A percentile compares a stretch with the other conserved stretches of the same genome.
These are phyloP conservation scores for Rhineura floridana DNA, from an alignment of 2,113 vertebrate species.

Conservation along the genomic window DNA sequence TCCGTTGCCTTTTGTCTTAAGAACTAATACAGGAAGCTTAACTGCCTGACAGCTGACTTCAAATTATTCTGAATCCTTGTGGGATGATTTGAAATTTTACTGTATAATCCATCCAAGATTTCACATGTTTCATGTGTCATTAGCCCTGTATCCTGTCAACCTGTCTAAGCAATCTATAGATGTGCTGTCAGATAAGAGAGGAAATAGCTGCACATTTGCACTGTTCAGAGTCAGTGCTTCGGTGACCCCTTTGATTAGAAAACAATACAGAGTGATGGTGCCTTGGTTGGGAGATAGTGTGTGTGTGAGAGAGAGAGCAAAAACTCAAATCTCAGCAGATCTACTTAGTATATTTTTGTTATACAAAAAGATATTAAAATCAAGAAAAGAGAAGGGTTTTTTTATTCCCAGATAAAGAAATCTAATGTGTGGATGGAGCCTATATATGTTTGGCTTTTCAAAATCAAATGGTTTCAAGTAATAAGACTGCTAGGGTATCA, in stretches of 20 bases:
- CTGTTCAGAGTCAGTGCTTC: conserved; percentile 30
- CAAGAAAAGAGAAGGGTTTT: not conserved
- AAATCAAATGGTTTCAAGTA: conserved; percentile 8
- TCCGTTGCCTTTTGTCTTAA: conserved; percentile 66
- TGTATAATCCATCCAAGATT: conserved; percentile 53
- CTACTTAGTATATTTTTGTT: not conserved
- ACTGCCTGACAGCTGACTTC: conserved; percentile 65
- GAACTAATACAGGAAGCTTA: conserved; percentile 58
- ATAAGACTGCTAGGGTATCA: not conserved
- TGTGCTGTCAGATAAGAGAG: conserved; percentile 36
- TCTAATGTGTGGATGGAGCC: not conserved
- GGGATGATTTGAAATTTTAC: conserved; percentile 50
- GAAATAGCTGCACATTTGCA: conserved; percentile 47
- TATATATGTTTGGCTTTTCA: not conserved
- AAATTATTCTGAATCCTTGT: conserved; percentile 59
- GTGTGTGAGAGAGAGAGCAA: not conserved
- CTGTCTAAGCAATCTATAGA: conserved; percentile 46
- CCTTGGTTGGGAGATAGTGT: not conserved
- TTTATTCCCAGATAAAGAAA: not conserved
- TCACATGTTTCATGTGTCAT: conserved; percentile 25
- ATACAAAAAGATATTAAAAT: not conserved
- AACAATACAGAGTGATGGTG: not conserved
- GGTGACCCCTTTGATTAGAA: conserved; percentile 27
- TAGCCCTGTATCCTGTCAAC: not conserved
- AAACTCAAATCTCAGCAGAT: not conserved